A percentile compares a stretch with the other conserved stretches of the same genome.
Conservation (phyloP, 2,797 vertebrate species). For the Acanthurus leucopareius region DNA sequence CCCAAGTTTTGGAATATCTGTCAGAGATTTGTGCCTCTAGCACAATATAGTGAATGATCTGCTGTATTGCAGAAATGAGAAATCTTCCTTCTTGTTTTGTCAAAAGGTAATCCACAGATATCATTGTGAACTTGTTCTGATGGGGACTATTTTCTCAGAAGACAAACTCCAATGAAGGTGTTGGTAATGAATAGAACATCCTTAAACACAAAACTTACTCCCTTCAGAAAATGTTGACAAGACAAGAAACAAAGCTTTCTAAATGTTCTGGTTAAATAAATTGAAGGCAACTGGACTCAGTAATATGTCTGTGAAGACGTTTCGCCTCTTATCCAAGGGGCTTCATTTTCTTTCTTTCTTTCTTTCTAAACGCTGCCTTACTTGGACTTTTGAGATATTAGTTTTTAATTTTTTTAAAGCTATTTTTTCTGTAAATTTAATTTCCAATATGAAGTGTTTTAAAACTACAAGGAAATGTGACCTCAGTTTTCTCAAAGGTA, state of each 20-base stretch:
- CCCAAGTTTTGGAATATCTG: neutral
- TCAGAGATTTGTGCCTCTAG: neutral
- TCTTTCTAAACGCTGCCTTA: neutral
- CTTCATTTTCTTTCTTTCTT: too few species aligned
- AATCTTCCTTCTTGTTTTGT: neutral
- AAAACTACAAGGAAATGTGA: too few species aligned
- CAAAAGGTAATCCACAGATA: neutral
- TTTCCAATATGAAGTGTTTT: too few species aligned
- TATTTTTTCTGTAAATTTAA: too few species aligned
- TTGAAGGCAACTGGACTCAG: too few species aligned
- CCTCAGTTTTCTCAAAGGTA: neutral
- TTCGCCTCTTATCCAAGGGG: too few species aligned
- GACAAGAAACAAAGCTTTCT: neutral
- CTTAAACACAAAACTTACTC: neutral
- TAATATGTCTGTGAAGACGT: too few species aligned
- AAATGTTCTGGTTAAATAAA: too few species aligned
- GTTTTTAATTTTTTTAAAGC: too few species aligned
- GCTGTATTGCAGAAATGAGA: neutral
- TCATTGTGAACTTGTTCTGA: neutral
- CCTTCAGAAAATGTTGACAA: neutral
- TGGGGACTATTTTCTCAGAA: neutral
- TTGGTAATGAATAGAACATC: too few species aligned
- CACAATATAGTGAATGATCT: neutral
- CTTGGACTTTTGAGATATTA: too few species aligned
- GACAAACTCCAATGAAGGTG: neutral